Evolutionary conservation across 92 coral and sea anemone genomes (phyloP), one percentile per base, ranked within the genome.

Genomic region (Siderastrea siderea): DNA sequence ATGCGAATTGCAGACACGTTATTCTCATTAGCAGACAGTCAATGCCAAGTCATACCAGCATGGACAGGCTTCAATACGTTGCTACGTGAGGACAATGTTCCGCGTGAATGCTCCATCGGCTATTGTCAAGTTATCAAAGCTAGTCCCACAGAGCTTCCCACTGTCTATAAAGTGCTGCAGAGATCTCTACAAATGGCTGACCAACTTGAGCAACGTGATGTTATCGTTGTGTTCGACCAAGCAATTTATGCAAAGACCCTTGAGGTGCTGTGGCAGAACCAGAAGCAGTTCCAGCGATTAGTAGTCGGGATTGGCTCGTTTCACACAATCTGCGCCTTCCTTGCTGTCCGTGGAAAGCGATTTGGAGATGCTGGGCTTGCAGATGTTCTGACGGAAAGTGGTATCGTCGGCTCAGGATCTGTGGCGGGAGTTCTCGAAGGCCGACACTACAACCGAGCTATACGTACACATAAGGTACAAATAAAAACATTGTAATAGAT

Each of bases 51-150:
- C 2, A 81, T 92, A 15, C 93, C 95, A 65, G 95, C 96, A 51
- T 94, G 93, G 96, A 62, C 81, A 61, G 86, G 87, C 50, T 89
- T 94, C 66, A 91, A 94, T 48, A 47, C 70, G 4, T n/a, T 8
- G 68, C 88, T 88, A 14, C 82, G 69, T 46, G 61, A 87, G 47
- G 61, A 91, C 2, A 57, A 19, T 72, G 71, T 84, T 5, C 91
- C 66, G 5, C 84, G 89, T 77, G 89, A 93, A 68, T 80, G 91
- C 76, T 84, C 92, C 16, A 63, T 91, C 75, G 91, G 93, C 89
- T 94, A 91, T 58, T 90, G 92, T 47, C 90, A 90, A 73, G 92
- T 93, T 57, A 91, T 93, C 44, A 90, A 93, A 26, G 96, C 92
- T 54, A 90, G 90, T 60, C 96, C 94, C 51, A 93, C 94, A 61